These are phyloP conservation scores for Cabera pusaria DNA, from an alignment of 2,888 invertebrate genomes.

Conservation along the genomic window DNA sequence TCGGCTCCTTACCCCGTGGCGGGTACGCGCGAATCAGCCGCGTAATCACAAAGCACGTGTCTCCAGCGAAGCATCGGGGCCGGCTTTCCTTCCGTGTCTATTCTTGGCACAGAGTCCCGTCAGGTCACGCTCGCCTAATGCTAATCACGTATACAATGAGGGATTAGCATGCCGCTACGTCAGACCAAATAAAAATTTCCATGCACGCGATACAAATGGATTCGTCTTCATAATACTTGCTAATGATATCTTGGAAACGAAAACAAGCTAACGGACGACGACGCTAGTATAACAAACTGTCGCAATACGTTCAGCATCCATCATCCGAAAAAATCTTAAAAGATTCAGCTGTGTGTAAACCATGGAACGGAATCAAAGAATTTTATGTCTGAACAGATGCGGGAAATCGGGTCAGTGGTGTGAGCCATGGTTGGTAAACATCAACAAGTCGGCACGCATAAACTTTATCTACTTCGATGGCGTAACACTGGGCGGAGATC, in stretches of 20 bases:
- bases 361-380: conserved; percentile 49
- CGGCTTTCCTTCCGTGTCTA: conserved; percentile 80
- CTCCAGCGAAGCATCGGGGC: conserved; percentile 56
- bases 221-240: conserved; percentile 26
- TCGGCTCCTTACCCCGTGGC: conserved; percentile 32
- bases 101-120: conserved; percentile 61
- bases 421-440: conserved; percentile 64
- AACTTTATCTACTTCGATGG: conserved; percentile 62
- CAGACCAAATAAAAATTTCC: conserved; percentile 45
- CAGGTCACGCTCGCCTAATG: conserved; percentile 70
- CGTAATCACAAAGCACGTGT: conserved; percentile 63
- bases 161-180: conserved; percentile 60
- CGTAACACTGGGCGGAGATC: conserved; percentile 59
- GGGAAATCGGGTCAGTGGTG: conserved; percentile 71
- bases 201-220: conserved; percentile 40
- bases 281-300: conserved; percentile 24
- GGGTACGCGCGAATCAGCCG: conserved; percentile 40
- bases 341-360: conserved; percentile 35
- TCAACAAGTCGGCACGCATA: conserved; percentile 60
- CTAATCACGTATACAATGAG: conserved; percentile 68
- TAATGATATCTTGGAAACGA: conserved; percentile 39
- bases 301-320: conserved; percentile 25
- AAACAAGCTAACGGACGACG: conserved; percentile 22
- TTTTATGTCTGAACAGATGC: conserved; percentile 65
- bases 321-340: conserved; percentile 34